Conservation (phyloP, 1,140 invertebrate species). For the Idris sp. region DNA sequence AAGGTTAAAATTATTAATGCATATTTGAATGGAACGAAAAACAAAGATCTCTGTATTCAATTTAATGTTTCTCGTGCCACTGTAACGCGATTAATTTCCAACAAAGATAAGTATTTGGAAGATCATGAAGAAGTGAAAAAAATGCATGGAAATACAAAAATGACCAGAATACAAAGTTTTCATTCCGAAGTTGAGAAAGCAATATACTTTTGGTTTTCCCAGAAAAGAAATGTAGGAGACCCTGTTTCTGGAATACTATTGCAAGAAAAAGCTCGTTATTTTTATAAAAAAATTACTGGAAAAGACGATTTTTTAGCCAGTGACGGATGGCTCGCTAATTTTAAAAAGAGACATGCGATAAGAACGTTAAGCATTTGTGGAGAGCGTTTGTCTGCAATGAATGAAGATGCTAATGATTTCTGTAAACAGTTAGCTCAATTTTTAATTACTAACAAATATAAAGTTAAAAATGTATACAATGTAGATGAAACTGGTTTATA, state of each 20-base stretch:
- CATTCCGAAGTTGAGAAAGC: background rate
- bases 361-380: constrained; percentile 32
- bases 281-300: constrained; percentile 7
- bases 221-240: constrained; percentile 10
- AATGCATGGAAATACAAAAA: background rate
- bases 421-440: constrained; percentile 25
- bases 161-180: background rate
- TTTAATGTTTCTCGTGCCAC: background rate
- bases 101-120: background rate
- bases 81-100: background rate
- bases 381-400: constrained; percentile 48
- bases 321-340: constrained; percentile 8
- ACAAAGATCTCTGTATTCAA: background rate
- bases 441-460: constrained; percentile 37
- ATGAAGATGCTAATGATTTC: constrained; percentile 38
- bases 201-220: constrained; percentile 11
- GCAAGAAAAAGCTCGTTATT: constrained; percentile 4
- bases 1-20: background rate
- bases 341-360: constrained; percentile 24
- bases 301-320: constrained; percentile 6
- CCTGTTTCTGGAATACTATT: constrained; percentile 4
- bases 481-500: constrained; percentile 44
- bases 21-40: background rate
- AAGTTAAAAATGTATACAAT: constrained; percentile 48
- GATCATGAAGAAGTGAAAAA: constrained; percentile 1